Conservation (phyloP, 2,113 vertebrate genomes). For the Raphicerus campestris region DNA sequence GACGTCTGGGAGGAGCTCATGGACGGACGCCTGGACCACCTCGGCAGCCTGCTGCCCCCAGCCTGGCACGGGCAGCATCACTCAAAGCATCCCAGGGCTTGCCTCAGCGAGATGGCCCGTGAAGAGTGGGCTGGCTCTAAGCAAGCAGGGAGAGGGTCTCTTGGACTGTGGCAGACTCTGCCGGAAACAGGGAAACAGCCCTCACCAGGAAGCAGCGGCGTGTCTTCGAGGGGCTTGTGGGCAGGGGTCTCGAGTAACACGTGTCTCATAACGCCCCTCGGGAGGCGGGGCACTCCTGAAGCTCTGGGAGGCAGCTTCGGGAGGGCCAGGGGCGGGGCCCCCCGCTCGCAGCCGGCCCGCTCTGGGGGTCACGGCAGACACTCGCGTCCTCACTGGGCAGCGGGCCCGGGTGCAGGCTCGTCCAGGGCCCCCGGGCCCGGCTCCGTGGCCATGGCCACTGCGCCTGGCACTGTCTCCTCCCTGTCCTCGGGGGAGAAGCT, state of each 20-base stretch:
- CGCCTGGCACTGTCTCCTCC: background rate
- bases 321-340: background rate
- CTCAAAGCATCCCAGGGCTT: background rate
- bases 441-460: conserved; percentile 49
- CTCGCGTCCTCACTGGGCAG: conserved; percentile 41
- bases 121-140: fast-evolving
- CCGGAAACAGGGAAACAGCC: conserved; percentile 45
- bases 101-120: fast-evolving
- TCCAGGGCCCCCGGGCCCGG: background rate
- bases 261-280: background rate
- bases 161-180: background rate
- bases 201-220: conserved; percentile 32
- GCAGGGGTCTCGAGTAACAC: background rate
- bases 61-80: fast-evolving
- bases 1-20: background rate
- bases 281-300: background rate
- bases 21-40: fast-evolving
- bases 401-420: background rate
- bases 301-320: background rate
- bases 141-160: background rate
- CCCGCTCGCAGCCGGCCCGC: fast-evolving
- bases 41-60: background rate
- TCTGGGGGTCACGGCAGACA: background rate
- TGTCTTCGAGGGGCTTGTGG: background rate
- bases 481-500: conserved; percentile 74